phyloP scores from a whole-genome alignment of 1,140 invertebrate species.

The Drosophila ohnishii region DNA sequence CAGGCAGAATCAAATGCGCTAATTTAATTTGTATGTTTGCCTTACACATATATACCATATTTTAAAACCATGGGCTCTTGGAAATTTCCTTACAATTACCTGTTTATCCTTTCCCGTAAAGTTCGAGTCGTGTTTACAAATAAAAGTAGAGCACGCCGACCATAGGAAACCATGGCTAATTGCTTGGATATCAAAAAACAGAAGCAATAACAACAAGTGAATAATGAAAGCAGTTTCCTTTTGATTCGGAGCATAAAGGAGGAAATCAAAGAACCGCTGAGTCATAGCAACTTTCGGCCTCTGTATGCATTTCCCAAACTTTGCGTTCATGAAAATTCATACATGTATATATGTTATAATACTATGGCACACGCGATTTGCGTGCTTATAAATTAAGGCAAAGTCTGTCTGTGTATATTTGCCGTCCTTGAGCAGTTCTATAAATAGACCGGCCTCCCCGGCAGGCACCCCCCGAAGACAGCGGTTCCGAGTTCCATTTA shows the following conservation, averaged over 20 bases:
- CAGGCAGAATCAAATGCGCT: conserved; percentile 9
- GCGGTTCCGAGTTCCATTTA: conserved; percentile 39
- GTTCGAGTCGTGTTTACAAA: conserved; percentile 7
- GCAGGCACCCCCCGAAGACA: conserved; percentile 25
- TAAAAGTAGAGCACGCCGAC: conserved; percentile 1
- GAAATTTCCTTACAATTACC: conserved; percentile 3
- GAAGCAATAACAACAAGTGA: conserved; percentile 33
- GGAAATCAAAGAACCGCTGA: conserved; percentile 49
- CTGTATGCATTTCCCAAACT: conserved; percentile 48
- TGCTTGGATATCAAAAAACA: conserved; percentile 19
- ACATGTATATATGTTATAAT: conserved; percentile 9
- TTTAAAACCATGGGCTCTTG: background rate
- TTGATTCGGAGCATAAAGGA: conserved; percentile 47
- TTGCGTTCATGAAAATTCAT: conserved; percentile 30
- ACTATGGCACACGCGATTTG: conserved; percentile 59
- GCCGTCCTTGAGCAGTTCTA: conserved; percentile 44
- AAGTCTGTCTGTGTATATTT: conserved; percentile 45
- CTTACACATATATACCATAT: background rate
- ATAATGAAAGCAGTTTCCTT: conserved; percentile 42
- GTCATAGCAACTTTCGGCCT: conserved; percentile 39
- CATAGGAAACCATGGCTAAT: conserved; percentile 35
- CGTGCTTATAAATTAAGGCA: conserved; percentile 71
- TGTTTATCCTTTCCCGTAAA: background rate
- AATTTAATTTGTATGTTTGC: conserved; percentile 21
- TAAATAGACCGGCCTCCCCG: conserved; percentile 33